Evolutionary conservation across 35 echinoderm and acorn worm species (phyloP).

Genomic region (Eucidaris tribuloides): DNA sequence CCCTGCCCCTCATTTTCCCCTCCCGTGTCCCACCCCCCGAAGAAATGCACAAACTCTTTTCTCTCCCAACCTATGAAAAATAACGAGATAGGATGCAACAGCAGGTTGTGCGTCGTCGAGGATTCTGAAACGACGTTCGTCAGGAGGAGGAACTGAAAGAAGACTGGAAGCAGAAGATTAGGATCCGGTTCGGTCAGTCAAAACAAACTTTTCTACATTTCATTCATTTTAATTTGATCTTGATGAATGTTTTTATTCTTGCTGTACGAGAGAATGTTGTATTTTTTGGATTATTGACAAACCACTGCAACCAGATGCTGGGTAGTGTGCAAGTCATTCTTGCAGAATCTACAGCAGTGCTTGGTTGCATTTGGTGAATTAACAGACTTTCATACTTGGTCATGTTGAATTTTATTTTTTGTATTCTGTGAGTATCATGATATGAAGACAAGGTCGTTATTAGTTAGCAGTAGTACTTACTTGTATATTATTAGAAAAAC

Average conservation of each 20-base stretch:
- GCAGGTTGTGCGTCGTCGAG: background rate
- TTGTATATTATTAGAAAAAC: no score
- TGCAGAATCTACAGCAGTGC: background rate
- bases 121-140: no score
- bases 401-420: no score
- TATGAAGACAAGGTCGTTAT: no score
- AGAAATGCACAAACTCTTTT: no score
- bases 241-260: background rate
- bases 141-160: background rate
- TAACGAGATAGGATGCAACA: background rate
- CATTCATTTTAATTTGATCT: background rate
- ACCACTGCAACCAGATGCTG: background rate
- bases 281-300: background rate
- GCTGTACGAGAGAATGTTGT: background rate
- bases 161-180: conserved; percentile 16
- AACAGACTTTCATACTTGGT: no score
- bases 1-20: background rate
- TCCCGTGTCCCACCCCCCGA: background rate
- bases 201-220: conserved; percentile 28
- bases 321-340: background rate
- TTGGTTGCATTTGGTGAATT: background rate
- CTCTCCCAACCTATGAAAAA: background rate
- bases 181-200: conserved; percentile 63
- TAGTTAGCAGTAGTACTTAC: no score
- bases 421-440: no score